Evolutionary conservation across 2,797 vertebrate species (phyloP).

Genomic region (Enteromius thamalakanensis): DNA sequence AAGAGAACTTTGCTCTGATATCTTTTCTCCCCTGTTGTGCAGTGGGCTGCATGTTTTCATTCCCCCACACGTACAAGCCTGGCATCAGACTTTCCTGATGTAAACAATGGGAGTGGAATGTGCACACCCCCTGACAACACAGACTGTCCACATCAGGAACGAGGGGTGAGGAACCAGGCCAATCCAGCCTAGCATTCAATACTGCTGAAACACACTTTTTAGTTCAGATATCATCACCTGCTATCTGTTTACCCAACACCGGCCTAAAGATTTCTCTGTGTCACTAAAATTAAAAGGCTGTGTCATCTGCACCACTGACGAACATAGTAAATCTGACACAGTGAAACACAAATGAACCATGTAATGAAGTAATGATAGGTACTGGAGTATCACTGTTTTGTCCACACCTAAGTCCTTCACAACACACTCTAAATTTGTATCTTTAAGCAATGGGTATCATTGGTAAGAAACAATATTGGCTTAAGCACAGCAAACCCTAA

Average conservation of each 20-base stretch:
- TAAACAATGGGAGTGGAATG: conserved; percentile 69
- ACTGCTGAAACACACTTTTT: not conserved
- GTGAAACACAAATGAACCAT: not conserved
- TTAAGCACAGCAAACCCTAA: not conserved
- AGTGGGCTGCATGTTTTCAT: conserved; percentile 35
- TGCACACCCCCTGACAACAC: conserved; percentile 62
- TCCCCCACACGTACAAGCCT: conserved; percentile 43
- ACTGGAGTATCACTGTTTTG: not conserved
- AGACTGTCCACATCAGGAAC: conserved; percentile 39
- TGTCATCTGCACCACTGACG: conserved; percentile 1
- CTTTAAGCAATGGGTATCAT: not conserved
- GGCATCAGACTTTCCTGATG: conserved; percentile 65
- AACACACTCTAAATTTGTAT: not conserved
- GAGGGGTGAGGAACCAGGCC: conserved; percentile 43
- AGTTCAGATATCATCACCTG: conserved; percentile 20
- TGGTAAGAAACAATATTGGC: not conserved
- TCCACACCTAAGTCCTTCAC: not conserved
- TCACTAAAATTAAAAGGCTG: not conserved
- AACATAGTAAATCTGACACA: not conserved
- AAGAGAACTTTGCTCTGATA: conserved; percentile 1
- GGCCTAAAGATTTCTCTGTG: not conserved
- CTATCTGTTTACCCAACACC: conserved; percentile 30
- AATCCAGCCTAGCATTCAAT: not conserved
- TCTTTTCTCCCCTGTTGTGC: conserved; percentile 19
- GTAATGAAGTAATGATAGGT: not conserved